Evolutionary conservation across 2,113 vertebrate genomes (phyloP), one percentile per base, ranked within the genome.

Genomic region (Bolborhynchus lineola): DNA sequence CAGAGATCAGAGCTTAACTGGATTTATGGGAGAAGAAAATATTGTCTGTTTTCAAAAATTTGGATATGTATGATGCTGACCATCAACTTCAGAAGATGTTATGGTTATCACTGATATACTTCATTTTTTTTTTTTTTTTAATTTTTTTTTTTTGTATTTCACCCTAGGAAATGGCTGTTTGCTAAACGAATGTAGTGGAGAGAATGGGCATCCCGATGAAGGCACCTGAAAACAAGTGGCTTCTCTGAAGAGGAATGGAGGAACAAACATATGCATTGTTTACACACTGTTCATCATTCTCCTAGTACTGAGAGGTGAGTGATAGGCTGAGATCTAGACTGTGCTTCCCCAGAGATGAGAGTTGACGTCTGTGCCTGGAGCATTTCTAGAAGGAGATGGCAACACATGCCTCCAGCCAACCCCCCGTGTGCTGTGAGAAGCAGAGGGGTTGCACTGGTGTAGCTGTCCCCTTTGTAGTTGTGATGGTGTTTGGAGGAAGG

Each of bases 381-480:
- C 11, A 20, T 44, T 75, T 33, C 31, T 67, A 39, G 20, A 55
- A 67, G 35, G 11, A 24, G 31, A 37, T 11, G 24, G 29, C 50
- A 79, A 11, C 11, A 5, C 0, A 0, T 53, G 62, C 10, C 28
- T 49, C 47, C 13, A 49, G 23, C 20, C 2, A 2, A 35, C 4
- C 17, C 29, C 39, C 29, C 1, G 2, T 2, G 39, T n/a, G 28
- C 28, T 46, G 17, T 16, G 47, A 35, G 67, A 41, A 72, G 16
- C 37, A 57, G 21, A 65, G 39, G 6, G 7, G 17, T 29, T 42
- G 37, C 42, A 8, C 60, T 20, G 37, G 25, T 11, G 25, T 24
- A 28, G 37, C 23, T 26, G 7, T 6, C 57, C 44, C 19, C 33
- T 85, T 62, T 52, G 28, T 18, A 60, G 16, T 62, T n/a, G 9